Evolutionary conservation across 2,888 invertebrate genomes (phyloP).

Genomic region (Agrotis exclamationis): DNA sequence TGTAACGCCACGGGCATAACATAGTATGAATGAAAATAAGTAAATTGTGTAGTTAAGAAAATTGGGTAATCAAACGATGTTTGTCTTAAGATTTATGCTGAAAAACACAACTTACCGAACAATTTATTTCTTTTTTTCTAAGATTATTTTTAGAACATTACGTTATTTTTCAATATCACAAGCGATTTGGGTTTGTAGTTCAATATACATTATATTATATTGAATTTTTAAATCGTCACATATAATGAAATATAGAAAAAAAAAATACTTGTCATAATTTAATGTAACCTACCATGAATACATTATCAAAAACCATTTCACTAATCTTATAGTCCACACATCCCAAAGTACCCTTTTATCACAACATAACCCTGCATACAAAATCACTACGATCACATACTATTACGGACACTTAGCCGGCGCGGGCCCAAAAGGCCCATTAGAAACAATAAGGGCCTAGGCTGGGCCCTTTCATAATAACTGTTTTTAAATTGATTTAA

Average conservation of each 20-base stretch:
- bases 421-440: constrained; percentile 67
- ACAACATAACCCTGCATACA: constrained; percentile 25
- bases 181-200: too few species aligned
- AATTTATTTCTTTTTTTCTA: too few species aligned
- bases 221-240: too few species aligned
- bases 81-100: too few species aligned
- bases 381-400: constrained; percentile 42
- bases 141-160: too few species aligned
- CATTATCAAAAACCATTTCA: not conserved
- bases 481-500: constrained; percentile 83
- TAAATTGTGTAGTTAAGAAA: too few species aligned
- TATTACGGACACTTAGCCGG: constrained; percentile 63
- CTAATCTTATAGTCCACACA: constrained; percentile 26
- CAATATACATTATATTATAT: too few species aligned
- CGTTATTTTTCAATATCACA: too few species aligned
- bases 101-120: too few species aligned
- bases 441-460: constrained; percentile 72
- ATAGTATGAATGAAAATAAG: too few species aligned
- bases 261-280: not conserved
- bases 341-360: constrained; percentile 24
- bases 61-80: too few species aligned
- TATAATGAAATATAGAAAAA: not conserved
- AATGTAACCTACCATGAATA: not conserved
- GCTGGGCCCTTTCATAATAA: constrained; percentile 70
- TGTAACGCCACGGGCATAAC: too few species aligned